Base-by-base conservation (phyloP, 2,888 invertebrate species). In the Rotaria socialis region DNA sequence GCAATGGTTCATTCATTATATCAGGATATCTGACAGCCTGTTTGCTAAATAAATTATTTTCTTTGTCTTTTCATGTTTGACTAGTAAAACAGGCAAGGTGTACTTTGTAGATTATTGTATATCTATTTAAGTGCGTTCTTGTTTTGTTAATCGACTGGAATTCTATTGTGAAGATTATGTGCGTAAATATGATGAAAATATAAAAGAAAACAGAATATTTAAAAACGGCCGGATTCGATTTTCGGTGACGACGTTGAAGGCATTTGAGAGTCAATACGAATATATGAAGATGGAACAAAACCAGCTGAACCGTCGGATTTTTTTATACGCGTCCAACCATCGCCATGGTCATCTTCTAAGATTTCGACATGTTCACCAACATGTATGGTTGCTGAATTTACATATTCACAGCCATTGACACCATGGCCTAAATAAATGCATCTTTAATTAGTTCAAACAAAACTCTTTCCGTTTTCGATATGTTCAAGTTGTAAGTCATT, bases 271-370 rank as follows among this genome's bases (percentile, higher is more conserved):
- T 47, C 85, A 43, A 80, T 75, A 52, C 80, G 85, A 56, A 86
- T 74, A 75, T 85, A 87, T n/a, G 75, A 85, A 4, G 87, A 85
- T n/a, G 87, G 87, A n/a, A 87, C 87, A 84, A 85, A 87, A 22
- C 87, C 87, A 11, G 50, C 27, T 80, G 84, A 84, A 35, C 84
- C 85, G 47, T 87, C 85, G 8, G 67, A 22, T 52, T 86, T 84
- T 56, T 84, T 43, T 27, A 86, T 80, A 14, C 85, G 85, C 3
- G 87, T 87, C 87, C 87, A 87, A 35, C 87, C 87, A 74, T 87
- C 87, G n/a, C 87, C 87, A 55, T 84, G 85, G 41, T 87, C 87
- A 52, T 74, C 60, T 74, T 87, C 87, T 24, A 87, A 47, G 11
- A 87, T 85, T 84, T 87, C 84, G n/a, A 87, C 43, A 52, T 35